Evolutionary conservation across 2,888 invertebrate species (phyloP).

Genomic region (Lepidochrysops patricia): DNA sequence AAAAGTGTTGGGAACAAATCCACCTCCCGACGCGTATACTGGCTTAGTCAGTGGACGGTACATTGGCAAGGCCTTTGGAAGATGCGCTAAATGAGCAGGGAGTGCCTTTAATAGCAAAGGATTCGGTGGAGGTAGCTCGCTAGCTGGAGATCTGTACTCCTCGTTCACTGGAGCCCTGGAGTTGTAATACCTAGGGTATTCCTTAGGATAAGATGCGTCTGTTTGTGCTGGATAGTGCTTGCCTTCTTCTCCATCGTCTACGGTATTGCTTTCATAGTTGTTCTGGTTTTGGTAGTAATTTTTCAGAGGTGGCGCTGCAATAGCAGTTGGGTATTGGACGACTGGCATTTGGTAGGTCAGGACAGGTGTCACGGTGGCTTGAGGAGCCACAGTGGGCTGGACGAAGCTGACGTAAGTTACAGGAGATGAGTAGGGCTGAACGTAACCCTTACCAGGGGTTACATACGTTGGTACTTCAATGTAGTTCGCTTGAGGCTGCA

Average conservation of each 20-base stretch:
- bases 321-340: conserved; percentile 41
- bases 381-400: conserved; percentile 41
- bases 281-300: conserved; percentile 41
- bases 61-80: conserved; percentile 56
- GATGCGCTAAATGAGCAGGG: conserved; percentile 49
- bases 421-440: conserved; percentile 41
- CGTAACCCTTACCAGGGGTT: conserved; percentile 42
- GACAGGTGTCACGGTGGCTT: conserved; percentile 42
- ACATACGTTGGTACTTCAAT: conserved; percentile 48
- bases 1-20: conserved; percentile 33
- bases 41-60: conserved; percentile 51
- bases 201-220: conserved; percentile 36
- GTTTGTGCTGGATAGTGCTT: conserved; percentile 41
- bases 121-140: conserved; percentile 53
- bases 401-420: conserved; percentile 45
- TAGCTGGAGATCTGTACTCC: conserved; percentile 38
- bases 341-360: conserved; percentile 49
- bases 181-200: conserved; percentile 50
- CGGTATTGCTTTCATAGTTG: conserved; percentile 41
- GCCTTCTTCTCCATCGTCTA: conserved; percentile 42
- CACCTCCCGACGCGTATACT: conserved; percentile 42
- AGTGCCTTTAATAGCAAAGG: conserved; percentile 46
- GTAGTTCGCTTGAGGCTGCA: conserved; percentile 46
- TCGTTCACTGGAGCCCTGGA: conserved; percentile 44
- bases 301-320: conserved; percentile 42